Evolutionary conservation across 2,888 invertebrate genomes (phyloP).

Genomic region (Drosophila pullipes): DNA sequence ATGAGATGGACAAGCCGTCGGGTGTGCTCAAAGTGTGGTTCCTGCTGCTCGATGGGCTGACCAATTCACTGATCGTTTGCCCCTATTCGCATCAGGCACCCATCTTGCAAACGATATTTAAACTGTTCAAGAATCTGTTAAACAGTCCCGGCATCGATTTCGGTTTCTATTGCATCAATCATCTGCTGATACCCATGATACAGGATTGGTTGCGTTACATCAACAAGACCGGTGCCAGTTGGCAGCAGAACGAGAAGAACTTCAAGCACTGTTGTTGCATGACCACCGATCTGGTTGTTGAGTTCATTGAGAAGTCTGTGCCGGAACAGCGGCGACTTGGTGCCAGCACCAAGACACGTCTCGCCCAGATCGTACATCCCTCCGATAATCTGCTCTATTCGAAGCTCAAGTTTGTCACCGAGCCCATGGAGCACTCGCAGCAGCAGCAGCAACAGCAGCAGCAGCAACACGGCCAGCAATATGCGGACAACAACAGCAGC

Average conservation of each 20-base stretch:
- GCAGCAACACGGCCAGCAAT: slow-evolving; percentile 49
- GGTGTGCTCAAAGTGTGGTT: slow-evolving; percentile 96
- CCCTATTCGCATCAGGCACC: slow-evolving; percentile 95
- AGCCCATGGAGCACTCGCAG: slow-evolving; percentile 64
- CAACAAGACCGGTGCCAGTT: slow-evolving; percentile 89
- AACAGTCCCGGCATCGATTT: slow-evolving; percentile 94
- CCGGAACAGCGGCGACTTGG: slow-evolving; percentile 73
- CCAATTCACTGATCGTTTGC: slow-evolving; percentile 92
- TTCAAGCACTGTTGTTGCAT: slow-evolving; percentile 98
- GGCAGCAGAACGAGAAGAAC: slow-evolving; percentile 93
- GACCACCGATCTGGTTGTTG: slow-evolving; percentile 95
- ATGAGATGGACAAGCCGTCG: slow-evolving; percentile 90
- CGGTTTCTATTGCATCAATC: slow-evolving; percentile 96
- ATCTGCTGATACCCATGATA: slow-evolving; percentile 95
- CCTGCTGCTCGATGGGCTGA: slow-evolving; percentile 93
- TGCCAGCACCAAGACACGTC: slow-evolving; percentile 71
- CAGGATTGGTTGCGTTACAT: slow-evolving; percentile 96
- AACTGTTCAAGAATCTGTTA: slow-evolving; percentile 91
- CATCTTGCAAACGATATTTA: slow-evolving; percentile 94
- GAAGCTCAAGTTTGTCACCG: slow-evolving; percentile 84
- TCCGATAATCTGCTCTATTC: slow-evolving; percentile 84
- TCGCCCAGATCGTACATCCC: slow-evolving; percentile 84
- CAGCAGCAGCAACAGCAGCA: slow-evolving; percentile 42
- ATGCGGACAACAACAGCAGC: slow-evolving; percentile 50
- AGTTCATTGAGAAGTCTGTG: slow-evolving; percentile 91